Conservation (phyloP, 2,113 vertebrate genomes). For the Acrocephalus arundinaceus region DNA sequence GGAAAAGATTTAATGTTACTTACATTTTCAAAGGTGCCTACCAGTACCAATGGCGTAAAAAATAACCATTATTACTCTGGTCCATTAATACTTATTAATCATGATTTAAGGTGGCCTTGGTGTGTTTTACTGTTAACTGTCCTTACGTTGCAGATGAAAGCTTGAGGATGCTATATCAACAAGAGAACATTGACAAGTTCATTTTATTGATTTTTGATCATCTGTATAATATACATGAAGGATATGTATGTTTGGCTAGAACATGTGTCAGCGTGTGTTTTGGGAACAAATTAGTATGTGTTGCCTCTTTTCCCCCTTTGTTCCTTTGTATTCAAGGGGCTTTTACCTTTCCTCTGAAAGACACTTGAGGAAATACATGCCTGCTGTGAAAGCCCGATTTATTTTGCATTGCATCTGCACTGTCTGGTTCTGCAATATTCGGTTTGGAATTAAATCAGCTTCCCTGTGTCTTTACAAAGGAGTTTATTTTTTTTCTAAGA, state of each 20-base stretch:
- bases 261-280: not conserved
- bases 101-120: not conserved
- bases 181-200: not conserved
- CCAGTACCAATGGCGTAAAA: constrained; percentile 9
- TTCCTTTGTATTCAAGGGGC: constrained; percentile 25
- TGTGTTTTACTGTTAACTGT: constrained; percentile 1
- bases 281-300: not conserved
- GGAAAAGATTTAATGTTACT: not conserved
- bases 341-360: constrained; percentile 42
- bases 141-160: not conserved
- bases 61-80: not conserved
- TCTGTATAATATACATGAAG: not conserved
- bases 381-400: constrained; percentile 51
- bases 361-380: constrained; percentile 20
- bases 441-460: constrained; percentile 25
- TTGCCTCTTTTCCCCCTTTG: not conserved
- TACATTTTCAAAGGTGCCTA: constrained; percentile 2
- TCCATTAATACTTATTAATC: constrained; percentile 1
- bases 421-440: constrained; percentile 2
- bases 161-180: not conserved
- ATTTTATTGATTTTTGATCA: not conserved
- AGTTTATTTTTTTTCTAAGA: not conserved
- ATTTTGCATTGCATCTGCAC: constrained; percentile 27
- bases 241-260: not conserved
- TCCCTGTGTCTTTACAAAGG: not conserved